Evolutionary conservation across 2,113 vertebrate genomes (phyloP), one percentile per base, ranked within the genome.

Genomic region (Nicator chloris): DNA sequence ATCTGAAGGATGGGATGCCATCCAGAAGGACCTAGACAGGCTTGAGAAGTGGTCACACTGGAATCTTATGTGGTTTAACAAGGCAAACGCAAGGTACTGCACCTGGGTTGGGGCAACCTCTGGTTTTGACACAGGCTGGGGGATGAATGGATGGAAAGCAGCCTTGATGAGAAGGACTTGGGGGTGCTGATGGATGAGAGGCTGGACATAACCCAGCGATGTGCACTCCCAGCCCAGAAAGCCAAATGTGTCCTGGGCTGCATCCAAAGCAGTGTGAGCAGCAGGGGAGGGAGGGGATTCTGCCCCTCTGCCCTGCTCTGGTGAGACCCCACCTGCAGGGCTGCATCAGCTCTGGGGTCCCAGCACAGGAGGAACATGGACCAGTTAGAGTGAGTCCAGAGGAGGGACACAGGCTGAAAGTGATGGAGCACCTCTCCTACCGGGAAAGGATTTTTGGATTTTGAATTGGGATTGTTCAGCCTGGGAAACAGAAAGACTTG

Each of bases 251-350:
- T 24, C 13, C 51, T 65, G 59, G 7, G 33, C 27, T 73, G 27
- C 27, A 33, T 1, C 7, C 1, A 28, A 14, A 65, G 2, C 18
- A 9, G 5, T 0, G 0, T 33, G 18, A 19, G 2, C 59, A 88
- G 22, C 13, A 70, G 13, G 27, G 10, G 0, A 63, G 11, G 13
- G 17, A 56, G 16, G 7, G 21, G 20, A 54, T 54, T 39, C 56
- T 70, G 56, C 39, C 24, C 10, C n/a, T 78, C 56, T 87, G 27
- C 26, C 42, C n/a, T 30, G 16, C 33, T 60, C 37, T 60, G 39
- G 2, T 28, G 42, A 44, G 51, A 19, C 12, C 20, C 11, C 42
- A 27, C 4, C n/a, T 31, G 30, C 4, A 63, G 2, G 0, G 2
- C 42, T 40, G 30, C 22, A 22, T 23, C 66, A 72, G 42, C 31